These are phyloP conservation scores for Tipula unca DNA, from an alignment of 2,888 invertebrate species.

Conservation along the genomic window DNA sequence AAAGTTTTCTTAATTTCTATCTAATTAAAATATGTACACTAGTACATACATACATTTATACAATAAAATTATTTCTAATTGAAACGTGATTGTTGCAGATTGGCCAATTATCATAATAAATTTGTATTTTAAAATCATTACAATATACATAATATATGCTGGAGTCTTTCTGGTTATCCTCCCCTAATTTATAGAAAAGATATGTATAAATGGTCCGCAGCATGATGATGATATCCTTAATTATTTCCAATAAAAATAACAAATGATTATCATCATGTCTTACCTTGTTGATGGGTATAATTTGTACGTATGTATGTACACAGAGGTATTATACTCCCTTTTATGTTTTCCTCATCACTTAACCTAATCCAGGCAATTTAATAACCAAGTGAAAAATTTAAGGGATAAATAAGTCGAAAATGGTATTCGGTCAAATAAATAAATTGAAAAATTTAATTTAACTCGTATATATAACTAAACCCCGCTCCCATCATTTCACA, in stretches of 20 bases:
- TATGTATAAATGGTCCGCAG: not conserved
- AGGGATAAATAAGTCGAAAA: not conserved
- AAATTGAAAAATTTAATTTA: not conserved
- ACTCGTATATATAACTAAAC: not conserved
- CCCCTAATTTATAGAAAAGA: not conserved
- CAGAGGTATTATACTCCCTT: not conserved
- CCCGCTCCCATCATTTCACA: not conserved
- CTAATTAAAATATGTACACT: not conserved
- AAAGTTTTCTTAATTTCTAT: not conserved
- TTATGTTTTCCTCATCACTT: slow-evolving; percentile 15
- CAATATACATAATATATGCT: not conserved
- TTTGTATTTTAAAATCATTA: not conserved
- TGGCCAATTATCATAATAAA: not conserved
- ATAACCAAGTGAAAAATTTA: not conserved
- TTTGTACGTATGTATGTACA: no score
- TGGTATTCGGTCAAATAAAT: not conserved
- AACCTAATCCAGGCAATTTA: slow-evolving; percentile 2
- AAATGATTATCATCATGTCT: slow-evolving; percentile 1
- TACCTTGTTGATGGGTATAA: not conserved
- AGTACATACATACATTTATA: not conserved
- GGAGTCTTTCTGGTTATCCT: not conserved
- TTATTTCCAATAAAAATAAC: slow-evolving; percentile 15
- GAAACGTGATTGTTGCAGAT: slow-evolving; percentile 8
- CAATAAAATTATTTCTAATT: not conserved
- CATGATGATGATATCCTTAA: not conserved